Conservation (phyloP, 1,140 invertebrate species). For the Oreohelix idahoensis region DNA sequence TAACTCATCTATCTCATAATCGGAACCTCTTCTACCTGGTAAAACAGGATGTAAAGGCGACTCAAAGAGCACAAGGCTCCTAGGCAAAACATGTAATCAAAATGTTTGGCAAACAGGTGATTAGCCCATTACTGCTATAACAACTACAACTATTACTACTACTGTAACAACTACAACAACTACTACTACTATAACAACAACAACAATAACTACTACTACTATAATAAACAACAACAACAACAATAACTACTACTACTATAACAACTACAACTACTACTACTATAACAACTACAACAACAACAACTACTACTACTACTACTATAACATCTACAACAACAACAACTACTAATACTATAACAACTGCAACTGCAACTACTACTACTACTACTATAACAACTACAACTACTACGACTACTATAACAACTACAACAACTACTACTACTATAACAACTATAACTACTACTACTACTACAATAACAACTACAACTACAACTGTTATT, state of each 20-base stretch:
- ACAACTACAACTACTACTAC: not conserved
- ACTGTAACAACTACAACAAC: not conserved
- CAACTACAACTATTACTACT: too few relatives aligned
- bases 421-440: conserved; percentile 29
- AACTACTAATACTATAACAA: conserved; percentile 18
- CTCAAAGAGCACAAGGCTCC: too few relatives aligned
- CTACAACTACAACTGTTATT: too few relatives aligned
- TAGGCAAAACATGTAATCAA: too few relatives aligned
- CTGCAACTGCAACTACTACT: not conserved
- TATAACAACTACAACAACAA: conserved; percentile 7
- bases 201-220: not conserved
- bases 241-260: not conserved
- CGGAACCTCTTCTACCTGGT: too few relatives aligned
- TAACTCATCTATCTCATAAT: too few relatives aligned
- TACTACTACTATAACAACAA: conserved; percentile 5
- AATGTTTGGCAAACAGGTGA: too few relatives aligned
- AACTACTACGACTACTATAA: conserved; percentile 20
- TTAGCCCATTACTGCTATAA: too few relatives aligned
- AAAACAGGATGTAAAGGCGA: too few relatives aligned
- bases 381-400: conserved; percentile 24
- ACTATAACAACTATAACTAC: too few relatives aligned
- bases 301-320: conserved; percentile 11
- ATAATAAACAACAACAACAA: not conserved
- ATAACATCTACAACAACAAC: conserved; percentile 15
- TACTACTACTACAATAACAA: too few relatives aligned